Percentiles rank a stretch among this genome's conserved stretches.
Evolutionary conservation across 2,888 invertebrate species (phyloP).

Genomic region (Lampropteryx suffumata): DNA sequence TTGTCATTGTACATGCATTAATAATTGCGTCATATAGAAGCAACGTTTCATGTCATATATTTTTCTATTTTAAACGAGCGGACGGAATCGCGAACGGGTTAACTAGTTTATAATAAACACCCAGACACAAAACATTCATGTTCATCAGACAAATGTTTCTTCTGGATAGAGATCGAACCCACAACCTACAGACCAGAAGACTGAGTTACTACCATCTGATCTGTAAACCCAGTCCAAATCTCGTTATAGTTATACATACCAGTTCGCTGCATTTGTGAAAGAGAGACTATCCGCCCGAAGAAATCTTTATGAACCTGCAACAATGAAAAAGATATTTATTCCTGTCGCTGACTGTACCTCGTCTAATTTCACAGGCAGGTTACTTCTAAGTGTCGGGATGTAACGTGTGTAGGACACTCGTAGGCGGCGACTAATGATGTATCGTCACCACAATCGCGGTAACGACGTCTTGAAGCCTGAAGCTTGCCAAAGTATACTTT

Average conservation of each 20-base stretch:
- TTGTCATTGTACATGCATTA: too few species aligned
- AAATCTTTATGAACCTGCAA: slow-evolving; percentile 84
- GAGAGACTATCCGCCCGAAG: slow-evolving; percentile 82
- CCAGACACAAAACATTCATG: too few species aligned
- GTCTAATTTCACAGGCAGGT: slow-evolving; percentile 4
- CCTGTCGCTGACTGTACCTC: background rate
- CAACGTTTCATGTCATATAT: too few species aligned
- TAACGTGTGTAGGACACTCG: slow-evolving; percentile 5
- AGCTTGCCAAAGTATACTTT: slow-evolving; percentile 2
- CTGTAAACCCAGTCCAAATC: too few species aligned
- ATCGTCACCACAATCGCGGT: slow-evolving; percentile 47
- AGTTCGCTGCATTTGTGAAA: slow-evolving; percentile 60
- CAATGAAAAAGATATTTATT: slow-evolving; percentile 31
- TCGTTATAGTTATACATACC: slow-evolving; percentile 52
- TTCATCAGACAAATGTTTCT: too few species aligned
- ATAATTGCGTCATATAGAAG: too few species aligned
- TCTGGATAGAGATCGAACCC: too few species aligned
- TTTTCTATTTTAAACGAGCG: too few species aligned
- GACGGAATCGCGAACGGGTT: too few species aligned
- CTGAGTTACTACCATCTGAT: too few species aligned
- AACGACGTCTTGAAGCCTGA: slow-evolving; percentile 40
- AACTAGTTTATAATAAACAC: too few species aligned
- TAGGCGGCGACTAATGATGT: slow-evolving; percentile 16
- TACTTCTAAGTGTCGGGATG: slow-evolving; percentile 1
- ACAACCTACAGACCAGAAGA: too few species aligned